Evolutionary conservation across 1,140 invertebrate genomes (phyloP).

Genomic region (Contarinia nasturtii): DNA sequence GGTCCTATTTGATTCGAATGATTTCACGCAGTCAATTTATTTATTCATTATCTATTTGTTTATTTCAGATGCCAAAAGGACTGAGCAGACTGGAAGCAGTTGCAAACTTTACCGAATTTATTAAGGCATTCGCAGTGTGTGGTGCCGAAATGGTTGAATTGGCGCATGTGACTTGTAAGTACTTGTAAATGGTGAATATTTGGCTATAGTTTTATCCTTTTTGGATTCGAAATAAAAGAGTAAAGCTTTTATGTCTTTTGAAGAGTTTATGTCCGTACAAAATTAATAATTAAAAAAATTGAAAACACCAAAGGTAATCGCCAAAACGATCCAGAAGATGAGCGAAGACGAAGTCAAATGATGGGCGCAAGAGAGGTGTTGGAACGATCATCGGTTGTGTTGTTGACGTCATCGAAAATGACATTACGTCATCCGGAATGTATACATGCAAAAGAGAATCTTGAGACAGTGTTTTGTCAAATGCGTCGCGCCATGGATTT

Average conservation of each 20-base stretch:
- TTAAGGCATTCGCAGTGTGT: constrained; percentile 95
- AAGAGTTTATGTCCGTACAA: too few species aligned
- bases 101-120: constrained; percentile 95
- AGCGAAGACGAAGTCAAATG: constrained; percentile 86
- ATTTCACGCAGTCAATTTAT: too few species aligned
- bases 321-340: constrained; percentile 84
- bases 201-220: background rate
- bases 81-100: constrained; percentile 80
- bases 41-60: too few species aligned
- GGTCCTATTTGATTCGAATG: too few species aligned
- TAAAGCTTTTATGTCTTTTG: too few species aligned
- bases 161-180: constrained; percentile 70
- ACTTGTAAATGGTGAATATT: too few species aligned
- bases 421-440: constrained; percentile 90
- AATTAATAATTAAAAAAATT: background rate
- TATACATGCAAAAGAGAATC: constrained; percentile 76
- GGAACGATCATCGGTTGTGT: constrained; percentile 94
- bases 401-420: constrained; percentile 90
- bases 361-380: constrained; percentile 82
- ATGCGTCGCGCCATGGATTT: constrained; percentile 94
- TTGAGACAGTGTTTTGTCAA: constrained; percentile 93
- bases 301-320: constrained; percentile 25
- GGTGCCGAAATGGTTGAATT: constrained; percentile 97
- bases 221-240: too few species aligned
- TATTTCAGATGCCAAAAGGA: constrained; percentile 47